phyloP scores from a whole-genome alignment of 1,140 invertebrate genomes.

The Drosophila mayri region DNA sequence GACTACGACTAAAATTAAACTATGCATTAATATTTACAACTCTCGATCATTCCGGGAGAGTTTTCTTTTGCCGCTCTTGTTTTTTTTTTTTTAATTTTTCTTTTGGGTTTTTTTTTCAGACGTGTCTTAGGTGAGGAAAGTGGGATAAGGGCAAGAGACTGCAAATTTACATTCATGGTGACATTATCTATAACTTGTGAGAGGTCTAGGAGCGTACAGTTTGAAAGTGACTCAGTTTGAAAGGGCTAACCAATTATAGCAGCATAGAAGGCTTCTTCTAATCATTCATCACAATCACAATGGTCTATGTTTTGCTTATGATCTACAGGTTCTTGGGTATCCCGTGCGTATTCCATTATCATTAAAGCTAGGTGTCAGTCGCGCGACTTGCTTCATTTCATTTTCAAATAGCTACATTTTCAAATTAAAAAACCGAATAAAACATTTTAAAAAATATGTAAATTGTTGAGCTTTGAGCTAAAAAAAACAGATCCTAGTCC shows the following conservation, averaged over 20 bases:
- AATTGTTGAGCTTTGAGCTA: conserved; percentile 39
- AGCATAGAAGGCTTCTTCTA: conserved; percentile 13
- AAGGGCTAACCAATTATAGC: conserved; percentile 28
- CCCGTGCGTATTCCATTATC: conserved; percentile 33
- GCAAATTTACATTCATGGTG: background rate
- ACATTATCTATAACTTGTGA: background rate
- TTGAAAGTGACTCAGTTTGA: conserved; percentile 20
- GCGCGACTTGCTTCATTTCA: conserved; percentile 32
- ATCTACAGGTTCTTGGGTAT: conserved; percentile 35
- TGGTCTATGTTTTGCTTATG: conserved; percentile 23
- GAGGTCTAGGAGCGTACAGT: conserved; percentile 6
- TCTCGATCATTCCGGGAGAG: conserved; percentile 16
- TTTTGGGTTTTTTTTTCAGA: conserved; percentile 5
- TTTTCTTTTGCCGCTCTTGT: conserved; percentile 2
- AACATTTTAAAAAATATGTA: conserved; percentile 1
- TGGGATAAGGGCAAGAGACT: conserved; percentile 3
- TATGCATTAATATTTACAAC: conserved; percentile 60
- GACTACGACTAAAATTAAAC: conserved; percentile 53
- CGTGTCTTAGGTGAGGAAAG: background rate
- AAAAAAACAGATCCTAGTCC: conserved; percentile 25
- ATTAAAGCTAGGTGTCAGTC: conserved; percentile 63
- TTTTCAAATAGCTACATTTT: conserved; percentile 40
- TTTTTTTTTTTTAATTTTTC: background rate
- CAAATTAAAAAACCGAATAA: conserved; percentile 35
- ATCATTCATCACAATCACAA: conserved; percentile 41